Percentiles rank a stretch among this genome's conserved stretches.
These are phyloP conservation scores for Neosilurus mollespiculum DNA, from an alignment of 2,797 vertebrate genomes.

Conservation along the genomic window DNA sequence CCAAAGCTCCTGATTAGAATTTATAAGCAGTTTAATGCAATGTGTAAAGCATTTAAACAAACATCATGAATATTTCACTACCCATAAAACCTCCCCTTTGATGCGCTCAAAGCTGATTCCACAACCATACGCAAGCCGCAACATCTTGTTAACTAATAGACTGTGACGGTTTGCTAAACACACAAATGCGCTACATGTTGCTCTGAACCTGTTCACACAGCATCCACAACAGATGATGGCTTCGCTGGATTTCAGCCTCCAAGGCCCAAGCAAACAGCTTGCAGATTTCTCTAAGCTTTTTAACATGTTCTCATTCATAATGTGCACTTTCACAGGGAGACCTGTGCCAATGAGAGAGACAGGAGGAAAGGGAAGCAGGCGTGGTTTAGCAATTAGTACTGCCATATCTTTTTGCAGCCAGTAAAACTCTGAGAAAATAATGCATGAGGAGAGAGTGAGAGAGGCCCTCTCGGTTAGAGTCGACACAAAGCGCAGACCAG, in stretches of 20 bases:
- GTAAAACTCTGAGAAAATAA: slow-evolving; percentile 73
- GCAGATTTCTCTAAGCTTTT: slow-evolving; percentile 38
- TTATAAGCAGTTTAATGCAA: slow-evolving; percentile 75
- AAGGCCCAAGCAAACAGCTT: slow-evolving; percentile 25
- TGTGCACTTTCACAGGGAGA: not conserved
- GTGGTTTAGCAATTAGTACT: slow-evolving; percentile 48
- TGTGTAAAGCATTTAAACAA: slow-evolving; percentile 75
- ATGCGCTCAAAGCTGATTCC: slow-evolving; percentile 66
- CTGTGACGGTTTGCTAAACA: slow-evolving; percentile 68
- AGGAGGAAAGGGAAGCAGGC: slow-evolving; percentile 23
- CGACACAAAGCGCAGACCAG: slow-evolving; percentile 47
- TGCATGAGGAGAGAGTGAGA: slow-evolving; percentile 61
- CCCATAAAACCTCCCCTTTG: slow-evolving; percentile 69
- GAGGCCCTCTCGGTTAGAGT: slow-evolving; percentile 58
- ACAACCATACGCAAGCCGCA: slow-evolving; percentile 62
- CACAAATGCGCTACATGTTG: slow-evolving; percentile 37
- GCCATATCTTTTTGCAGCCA: slow-evolving; percentile 65
- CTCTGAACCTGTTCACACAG: slow-evolving; percentile 35
- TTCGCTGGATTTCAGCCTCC: slow-evolving; percentile 27
- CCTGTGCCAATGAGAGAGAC: slow-evolving; percentile 20
- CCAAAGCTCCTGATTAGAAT: slow-evolving; percentile 73
- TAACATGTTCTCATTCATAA: not conserved
- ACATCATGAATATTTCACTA: slow-evolving; percentile 80
- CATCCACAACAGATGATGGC: slow-evolving; percentile 36
- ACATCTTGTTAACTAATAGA: slow-evolving; percentile 70